Percentiles rank a stretch among this genome's conserved stretches.
Conservation (phyloP, 1,140 invertebrate genomes). For the Trachymyrmex cornetzi region DNA sequence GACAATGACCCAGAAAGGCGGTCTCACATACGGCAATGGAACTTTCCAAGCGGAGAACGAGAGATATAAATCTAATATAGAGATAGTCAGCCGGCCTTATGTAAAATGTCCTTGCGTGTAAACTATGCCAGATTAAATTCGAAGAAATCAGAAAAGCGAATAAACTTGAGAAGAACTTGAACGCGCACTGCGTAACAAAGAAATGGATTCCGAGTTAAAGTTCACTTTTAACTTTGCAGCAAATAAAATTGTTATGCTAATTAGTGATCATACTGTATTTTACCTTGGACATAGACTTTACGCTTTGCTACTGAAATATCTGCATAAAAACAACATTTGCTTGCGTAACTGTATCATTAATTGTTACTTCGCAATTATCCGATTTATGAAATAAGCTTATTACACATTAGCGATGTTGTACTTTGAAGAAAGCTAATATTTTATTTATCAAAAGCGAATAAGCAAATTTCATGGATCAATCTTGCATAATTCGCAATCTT, state of each 20-base stretch:
- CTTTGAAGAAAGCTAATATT: neutral
- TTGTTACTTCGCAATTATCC: neutral
- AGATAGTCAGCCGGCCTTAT: neutral
- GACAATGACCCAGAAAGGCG: slow-evolving; percentile 36
- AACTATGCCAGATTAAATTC: slow-evolving; percentile 26
- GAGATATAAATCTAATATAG: slow-evolving; percentile 52
- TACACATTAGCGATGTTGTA: neutral
- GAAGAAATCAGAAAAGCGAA: slow-evolving; percentile 9
- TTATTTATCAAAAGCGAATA: slow-evolving; percentile 1
- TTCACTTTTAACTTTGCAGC: neutral
- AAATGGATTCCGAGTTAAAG: neutral
- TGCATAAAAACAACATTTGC: slow-evolving; percentile 2
- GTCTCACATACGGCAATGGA: slow-evolving; percentile 13
- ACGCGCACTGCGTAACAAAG: neutral
- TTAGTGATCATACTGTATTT: neutral
- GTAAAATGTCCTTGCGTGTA: neutral
- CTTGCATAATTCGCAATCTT: neutral
- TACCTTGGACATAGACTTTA: neutral
- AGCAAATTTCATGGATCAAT: neutral
- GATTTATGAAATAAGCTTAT: slow-evolving; percentile 6
- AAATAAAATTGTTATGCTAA: neutral
- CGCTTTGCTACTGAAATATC: neutral
- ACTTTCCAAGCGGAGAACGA: slow-evolving; percentile 34
- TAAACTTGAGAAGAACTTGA: neutral
- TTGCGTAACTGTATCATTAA: slow-evolving; percentile 7